These are phyloP conservation scores for Arctia plantaginis DNA, from an alignment of 2,888 invertebrate genomes.

Conservation along the genomic window DNA sequence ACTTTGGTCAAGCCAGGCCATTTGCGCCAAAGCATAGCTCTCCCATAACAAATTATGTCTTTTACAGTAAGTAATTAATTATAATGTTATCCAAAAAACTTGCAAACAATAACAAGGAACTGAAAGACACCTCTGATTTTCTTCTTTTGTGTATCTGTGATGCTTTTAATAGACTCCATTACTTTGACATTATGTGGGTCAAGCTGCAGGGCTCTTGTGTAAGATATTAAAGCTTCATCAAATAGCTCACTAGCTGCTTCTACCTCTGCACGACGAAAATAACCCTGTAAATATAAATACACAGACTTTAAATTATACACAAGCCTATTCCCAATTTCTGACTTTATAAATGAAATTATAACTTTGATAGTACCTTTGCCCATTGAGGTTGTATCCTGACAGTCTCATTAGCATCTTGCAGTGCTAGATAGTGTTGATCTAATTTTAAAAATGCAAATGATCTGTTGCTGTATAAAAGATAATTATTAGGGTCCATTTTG, in stretches of 20 bases:
- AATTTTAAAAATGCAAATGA: conserved; percentile 92
- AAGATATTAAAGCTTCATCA: conserved; percentile 89
- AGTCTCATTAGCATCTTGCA: conserved; percentile 92
- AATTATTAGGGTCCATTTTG: conserved; percentile 90
- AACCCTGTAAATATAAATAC: conserved; percentile 82
- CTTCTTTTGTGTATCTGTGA: conserved; percentile 86
- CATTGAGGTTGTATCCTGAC: conserved; percentile 91
- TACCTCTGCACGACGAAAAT: conserved; percentile 91
- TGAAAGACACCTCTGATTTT: conserved; percentile 85
- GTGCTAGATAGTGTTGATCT: conserved; percentile 91
- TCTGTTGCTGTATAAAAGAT: conserved; percentile 91
- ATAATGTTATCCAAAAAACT: not conserved
- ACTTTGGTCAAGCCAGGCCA: too few relatives aligned
- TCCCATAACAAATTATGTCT: not conserved
- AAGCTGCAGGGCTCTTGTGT: conserved; percentile 88
- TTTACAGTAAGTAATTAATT: not conserved
- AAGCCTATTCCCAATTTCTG: not conserved
- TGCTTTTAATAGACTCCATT: conserved; percentile 87
- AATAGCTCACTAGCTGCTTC: conserved; percentile 89
- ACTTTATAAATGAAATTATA: not conserved
- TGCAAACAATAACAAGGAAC: not conserved
- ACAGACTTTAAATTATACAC: not conserved
- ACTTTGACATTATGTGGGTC: conserved; percentile 89
- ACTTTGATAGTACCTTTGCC: conserved; percentile 88
- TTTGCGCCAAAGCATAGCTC: too few relatives aligned